phyloP scores from a whole-genome alignment of 2,113 vertebrate genomes.

The Sinosuthora webbiana region DNA sequence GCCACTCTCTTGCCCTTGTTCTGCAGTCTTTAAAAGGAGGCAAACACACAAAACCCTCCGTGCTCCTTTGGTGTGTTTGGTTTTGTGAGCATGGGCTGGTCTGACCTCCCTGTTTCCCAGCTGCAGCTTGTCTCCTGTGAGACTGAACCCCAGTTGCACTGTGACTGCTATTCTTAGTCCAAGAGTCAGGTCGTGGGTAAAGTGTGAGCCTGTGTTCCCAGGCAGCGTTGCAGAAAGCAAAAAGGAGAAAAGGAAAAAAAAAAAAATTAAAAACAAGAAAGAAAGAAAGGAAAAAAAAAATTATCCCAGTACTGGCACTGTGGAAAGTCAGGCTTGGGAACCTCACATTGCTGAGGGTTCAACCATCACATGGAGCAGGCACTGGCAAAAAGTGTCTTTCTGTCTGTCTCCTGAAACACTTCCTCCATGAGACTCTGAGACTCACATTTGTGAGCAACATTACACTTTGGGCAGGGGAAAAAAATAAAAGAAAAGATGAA shows the following conservation, averaged over 20 bases:
- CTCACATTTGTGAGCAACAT: neutral
- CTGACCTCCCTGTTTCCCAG: conserved; percentile 51
- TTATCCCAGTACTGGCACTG: neutral
- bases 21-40: neutral
- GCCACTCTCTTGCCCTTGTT: neutral
- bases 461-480: neutral
- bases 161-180: conserved; percentile 66
- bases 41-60: neutral
- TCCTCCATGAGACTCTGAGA: neutral
- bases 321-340: conserved; percentile 1
- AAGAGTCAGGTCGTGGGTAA: conserved; percentile 72
- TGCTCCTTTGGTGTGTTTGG: neutral
- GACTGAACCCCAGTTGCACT: conserved; percentile 51
- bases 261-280: neutral
- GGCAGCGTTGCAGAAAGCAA: conserved; percentile 52
- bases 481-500: neutral
- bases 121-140: conserved; percentile 57
- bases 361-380: neutral
- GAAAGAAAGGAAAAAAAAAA: too few relatives aligned
- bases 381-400: neutral
- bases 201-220: conserved; percentile 71
- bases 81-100: neutral
- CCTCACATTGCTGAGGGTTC: neutral
- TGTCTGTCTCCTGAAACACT: neutral
- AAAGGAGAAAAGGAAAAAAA: neutral